phyloP scores from a whole-genome alignment of 2,888 invertebrate species.

The Acrobasis consociella region DNA sequence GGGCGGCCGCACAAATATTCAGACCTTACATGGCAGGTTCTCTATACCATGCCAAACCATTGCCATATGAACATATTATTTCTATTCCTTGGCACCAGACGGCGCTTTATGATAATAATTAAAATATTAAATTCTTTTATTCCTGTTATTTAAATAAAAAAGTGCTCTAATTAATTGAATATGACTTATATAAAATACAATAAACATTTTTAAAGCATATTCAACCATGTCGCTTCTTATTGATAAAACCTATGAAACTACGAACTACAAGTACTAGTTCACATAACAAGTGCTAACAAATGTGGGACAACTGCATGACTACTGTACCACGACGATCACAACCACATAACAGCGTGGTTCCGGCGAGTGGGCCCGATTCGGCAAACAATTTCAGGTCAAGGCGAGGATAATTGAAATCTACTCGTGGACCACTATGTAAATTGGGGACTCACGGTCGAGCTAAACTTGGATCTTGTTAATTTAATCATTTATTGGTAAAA shows the following conservation, averaged over 20 bases:
- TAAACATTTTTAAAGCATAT: no score
- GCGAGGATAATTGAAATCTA: conserved; percentile 26
- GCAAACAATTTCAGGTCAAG: conserved; percentile 31
- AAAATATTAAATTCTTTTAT: no score
- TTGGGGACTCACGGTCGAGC: neutral
- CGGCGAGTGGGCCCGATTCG: conserved; percentile 26
- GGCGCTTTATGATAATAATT: no score
- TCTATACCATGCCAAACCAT: no score
- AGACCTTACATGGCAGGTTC: no score
- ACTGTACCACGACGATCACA: neutral
- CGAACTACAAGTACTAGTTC: neutral
- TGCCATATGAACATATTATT: no score
- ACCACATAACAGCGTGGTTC: conserved; percentile 17
- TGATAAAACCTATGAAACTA: neutral
- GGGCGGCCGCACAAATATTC: no score
- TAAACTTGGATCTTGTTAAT: conserved; percentile 1
- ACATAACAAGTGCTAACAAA: neutral
- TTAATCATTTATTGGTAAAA: neutral
- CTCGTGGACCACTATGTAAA: conserved; percentile 3
- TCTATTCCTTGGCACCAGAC: no score
- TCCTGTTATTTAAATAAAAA: no score
- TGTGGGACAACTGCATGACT: neutral
- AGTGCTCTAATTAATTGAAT: no score
- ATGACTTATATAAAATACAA: no score
- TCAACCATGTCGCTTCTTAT: neutral